Conservation (phyloP, 2,113 vertebrate genomes). For the Burhinus oedicnemus region DNA sequence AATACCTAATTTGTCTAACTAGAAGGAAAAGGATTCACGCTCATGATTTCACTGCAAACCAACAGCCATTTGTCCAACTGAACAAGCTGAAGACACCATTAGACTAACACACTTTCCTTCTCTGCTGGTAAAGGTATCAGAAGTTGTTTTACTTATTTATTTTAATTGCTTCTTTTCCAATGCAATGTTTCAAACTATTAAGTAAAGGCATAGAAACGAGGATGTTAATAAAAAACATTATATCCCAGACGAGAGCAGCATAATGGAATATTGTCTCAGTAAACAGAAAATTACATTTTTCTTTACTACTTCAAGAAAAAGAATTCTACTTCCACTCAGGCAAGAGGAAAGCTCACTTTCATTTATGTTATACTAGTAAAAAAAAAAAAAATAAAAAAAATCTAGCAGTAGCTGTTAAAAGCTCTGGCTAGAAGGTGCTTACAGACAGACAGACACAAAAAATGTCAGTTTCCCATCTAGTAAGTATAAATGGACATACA, state of each 20-base stretch:
- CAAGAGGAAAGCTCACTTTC: neutral
- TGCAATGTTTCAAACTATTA: neutral
- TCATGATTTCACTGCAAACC: neutral
- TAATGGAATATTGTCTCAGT: neutral
- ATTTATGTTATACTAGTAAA: neutral
- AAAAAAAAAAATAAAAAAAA: neutral
- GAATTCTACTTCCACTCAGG: neutral
- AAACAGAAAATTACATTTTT: neutral
- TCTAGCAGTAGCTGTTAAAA: neutral
- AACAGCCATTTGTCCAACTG: neutral
- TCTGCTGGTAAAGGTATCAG: neutral
- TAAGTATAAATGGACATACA: neutral
- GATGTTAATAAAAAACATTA: neutral
- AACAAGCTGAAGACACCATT: neutral
- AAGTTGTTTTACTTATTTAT: neutral
- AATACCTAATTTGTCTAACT: neutral
- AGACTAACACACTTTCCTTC: neutral
- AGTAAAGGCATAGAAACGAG: neutral
- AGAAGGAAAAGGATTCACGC: neutral
- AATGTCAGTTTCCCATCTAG: neutral
- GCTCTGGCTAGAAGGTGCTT: neutral
- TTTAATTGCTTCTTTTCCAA: neutral
- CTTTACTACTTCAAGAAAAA: neutral
- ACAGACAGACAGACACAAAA: neutral
- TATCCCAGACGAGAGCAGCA: neutral